Evolutionary conservation across 2,113 vertebrate species (phyloP).

Genomic region (Harpagus bidentatus): DNA sequence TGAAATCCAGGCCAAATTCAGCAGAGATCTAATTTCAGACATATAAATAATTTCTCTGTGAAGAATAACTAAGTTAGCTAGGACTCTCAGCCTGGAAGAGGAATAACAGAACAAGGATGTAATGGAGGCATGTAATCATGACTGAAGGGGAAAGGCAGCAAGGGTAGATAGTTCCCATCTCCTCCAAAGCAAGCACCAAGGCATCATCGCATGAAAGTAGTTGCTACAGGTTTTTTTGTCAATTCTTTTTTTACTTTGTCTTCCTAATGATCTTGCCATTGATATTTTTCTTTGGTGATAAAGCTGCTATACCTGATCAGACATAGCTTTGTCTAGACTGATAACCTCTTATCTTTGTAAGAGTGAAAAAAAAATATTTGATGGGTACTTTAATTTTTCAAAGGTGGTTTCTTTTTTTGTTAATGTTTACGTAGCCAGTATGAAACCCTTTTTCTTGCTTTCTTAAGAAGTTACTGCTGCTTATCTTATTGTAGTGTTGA

Average conservation of each 20-base stretch:
- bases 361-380: background rate
- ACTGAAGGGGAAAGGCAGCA: background rate
- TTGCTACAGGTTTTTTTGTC: background rate
- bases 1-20: background rate
- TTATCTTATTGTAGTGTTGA: background rate
- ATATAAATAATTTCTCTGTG: background rate
- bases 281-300: background rate
- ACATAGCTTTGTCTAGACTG: background rate
- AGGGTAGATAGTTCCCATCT: background rate
- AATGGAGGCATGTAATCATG: background rate
- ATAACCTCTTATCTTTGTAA: background rate
- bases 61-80: background rate
- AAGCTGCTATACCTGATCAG: background rate
- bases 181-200: background rate
- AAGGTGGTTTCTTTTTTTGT: background rate
- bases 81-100: background rate
- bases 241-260: background rate
- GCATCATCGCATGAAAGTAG: background rate
- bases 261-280: background rate
- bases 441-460: background rate
- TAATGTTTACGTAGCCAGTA: background rate
- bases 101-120: background rate
- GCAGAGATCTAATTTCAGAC: background rate
- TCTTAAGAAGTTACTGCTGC: background rate
- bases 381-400: background rate